A percentile compares a stretch with the other conserved stretches of the same genome.
phyloP scores from a whole-genome alignment of 2,888 invertebrate species.

The Dicycla oo region DNA sequence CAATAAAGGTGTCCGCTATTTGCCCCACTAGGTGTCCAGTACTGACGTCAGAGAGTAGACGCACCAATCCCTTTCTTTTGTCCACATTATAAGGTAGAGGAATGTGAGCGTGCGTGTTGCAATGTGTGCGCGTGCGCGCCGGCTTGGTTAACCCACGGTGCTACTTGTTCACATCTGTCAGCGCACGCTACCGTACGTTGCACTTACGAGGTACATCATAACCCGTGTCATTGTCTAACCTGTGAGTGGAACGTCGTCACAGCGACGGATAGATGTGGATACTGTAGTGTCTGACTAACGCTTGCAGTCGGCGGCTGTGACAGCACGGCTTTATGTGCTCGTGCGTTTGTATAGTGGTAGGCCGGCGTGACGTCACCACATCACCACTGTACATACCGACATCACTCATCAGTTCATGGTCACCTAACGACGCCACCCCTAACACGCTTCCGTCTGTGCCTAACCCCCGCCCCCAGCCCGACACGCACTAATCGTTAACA shows the following conservation, averaged over 20 bases:
- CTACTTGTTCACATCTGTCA: conserved; percentile 75
- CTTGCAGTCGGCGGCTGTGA: conserved; percentile 81
- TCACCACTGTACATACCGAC: conserved; percentile 72
- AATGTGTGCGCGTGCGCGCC: conserved; percentile 78
- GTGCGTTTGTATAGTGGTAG: conserved; percentile 68
- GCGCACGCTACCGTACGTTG: conserved; percentile 33
- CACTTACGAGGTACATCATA: conserved; percentile 28
- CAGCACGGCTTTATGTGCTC: conserved; percentile 82
- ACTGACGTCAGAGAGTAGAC: conserved; percentile 90
- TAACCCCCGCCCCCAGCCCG: conserved; percentile 37
- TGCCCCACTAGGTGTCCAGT: conserved; percentile 89
- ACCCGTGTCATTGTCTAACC: conserved; percentile 32
- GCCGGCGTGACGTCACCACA: conserved; percentile 57
- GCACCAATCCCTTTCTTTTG: conserved; percentile 89
- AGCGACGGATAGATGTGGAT: conserved; percentile 69
- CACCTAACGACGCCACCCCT: conserved; percentile 71
- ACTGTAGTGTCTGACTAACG: conserved; percentile 80
- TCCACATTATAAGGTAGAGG: conserved; percentile 89
- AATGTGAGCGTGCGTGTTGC: conserved; percentile 88
- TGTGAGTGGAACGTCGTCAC: conserved; percentile 41
- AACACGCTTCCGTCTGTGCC: conserved; percentile 81
- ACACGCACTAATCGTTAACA: conserved; percentile 57
- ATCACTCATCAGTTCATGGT: conserved; percentile 71
- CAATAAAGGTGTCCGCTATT: conserved; percentile 85
- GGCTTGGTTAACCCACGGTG: conserved; percentile 68